phyloP scores from a whole-genome alignment of 2,888 invertebrate genomes.

The Malthinus seriepunctatus region DNA sequence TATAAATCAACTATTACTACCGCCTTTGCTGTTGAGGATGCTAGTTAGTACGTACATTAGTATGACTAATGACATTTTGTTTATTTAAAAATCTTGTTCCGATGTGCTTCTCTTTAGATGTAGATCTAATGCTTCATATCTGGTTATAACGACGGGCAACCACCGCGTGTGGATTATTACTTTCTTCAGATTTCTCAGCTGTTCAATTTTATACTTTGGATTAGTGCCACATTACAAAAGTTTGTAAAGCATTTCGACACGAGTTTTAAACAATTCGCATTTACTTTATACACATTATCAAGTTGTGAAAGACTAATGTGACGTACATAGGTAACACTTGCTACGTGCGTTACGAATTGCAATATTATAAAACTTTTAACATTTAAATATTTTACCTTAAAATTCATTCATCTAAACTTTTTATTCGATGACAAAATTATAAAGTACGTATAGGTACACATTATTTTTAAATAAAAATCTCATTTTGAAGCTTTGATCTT shows the following conservation, averaged over 20 bases:
- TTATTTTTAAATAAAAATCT: no score
- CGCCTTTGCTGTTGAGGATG: slow-evolving; percentile 34
- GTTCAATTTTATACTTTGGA: slow-evolving; percentile 45
- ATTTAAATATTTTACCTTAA: no score
- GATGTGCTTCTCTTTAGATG: slow-evolving; percentile 38
- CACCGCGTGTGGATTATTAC: slow-evolving; percentile 52
- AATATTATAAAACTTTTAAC: neutral
- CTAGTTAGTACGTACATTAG: slow-evolving; percentile 34
- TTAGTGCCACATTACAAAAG: slow-evolving; percentile 39
- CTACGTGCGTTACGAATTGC: slow-evolving; percentile 11
- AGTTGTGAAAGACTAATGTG: slow-evolving; percentile 19
- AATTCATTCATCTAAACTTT: no score
- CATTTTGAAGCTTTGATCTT: no score
- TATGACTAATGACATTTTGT: slow-evolving; percentile 50
- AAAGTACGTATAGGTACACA: no score
- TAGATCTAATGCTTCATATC: slow-evolving; percentile 41
- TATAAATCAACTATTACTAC: slow-evolving; percentile 54
- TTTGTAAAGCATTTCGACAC: slow-evolving; percentile 35
- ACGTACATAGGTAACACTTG: slow-evolving; percentile 21
- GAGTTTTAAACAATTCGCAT: slow-evolving; percentile 37
- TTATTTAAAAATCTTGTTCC: slow-evolving; percentile 45
- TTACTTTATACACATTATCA: slow-evolving; percentile 25
- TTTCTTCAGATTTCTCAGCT: slow-evolving; percentile 44
- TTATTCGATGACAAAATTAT: no score
- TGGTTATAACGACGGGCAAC: slow-evolving; percentile 48